Evolutionary conservation across 2,888 invertebrate species (phyloP).

Genomic region (Balanococcus diminutus): DNA sequence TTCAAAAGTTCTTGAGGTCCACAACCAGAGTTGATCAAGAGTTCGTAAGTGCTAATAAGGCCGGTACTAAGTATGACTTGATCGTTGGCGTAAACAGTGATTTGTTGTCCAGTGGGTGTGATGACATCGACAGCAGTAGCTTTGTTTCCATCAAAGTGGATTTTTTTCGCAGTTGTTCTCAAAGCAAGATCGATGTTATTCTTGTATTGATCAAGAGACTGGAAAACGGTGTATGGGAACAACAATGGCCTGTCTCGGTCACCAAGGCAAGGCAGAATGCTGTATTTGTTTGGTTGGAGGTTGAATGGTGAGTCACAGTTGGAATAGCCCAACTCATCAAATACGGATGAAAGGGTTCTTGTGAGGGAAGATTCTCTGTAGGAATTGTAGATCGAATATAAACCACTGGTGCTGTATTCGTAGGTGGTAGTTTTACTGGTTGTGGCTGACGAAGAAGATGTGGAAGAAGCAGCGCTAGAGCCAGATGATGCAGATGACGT

Average conservation of each 20-base stretch:
- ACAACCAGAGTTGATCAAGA: constrained; percentile 73
- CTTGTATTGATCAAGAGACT: neutral
- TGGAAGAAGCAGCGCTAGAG: neutral
- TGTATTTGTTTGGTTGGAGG: neutral
- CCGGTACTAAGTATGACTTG: constrained; percentile 73
- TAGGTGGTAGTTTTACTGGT: neutral
- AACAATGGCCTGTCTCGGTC: neutral
- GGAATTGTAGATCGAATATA: neutral
- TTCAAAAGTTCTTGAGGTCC: constrained; percentile 65
- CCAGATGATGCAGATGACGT: neutral
- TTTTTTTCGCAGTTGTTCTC: constrained; percentile 61
- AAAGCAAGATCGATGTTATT: constrained; percentile 49
- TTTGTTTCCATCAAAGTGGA: constrained; percentile 65
- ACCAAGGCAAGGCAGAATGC: neutral
- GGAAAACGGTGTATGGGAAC: constrained; percentile 19
- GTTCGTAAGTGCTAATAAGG: constrained; percentile 70
- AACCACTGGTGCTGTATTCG: neutral
- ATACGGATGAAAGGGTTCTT: neutral
- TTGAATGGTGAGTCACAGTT: neutral
- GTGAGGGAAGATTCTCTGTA: neutral
- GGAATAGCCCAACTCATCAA: constrained; percentile 2
- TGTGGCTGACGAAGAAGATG: neutral
- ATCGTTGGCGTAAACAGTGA: constrained; percentile 70
- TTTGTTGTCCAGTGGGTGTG: constrained; percentile 60
- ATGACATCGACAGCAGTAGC: constrained; percentile 81